A percentile compares a stretch with the other conserved stretches of the same genome.
Evolutionary conservation across 2,113 vertebrate genomes (phyloP).

Genomic region (Salvator merianae): DNA sequence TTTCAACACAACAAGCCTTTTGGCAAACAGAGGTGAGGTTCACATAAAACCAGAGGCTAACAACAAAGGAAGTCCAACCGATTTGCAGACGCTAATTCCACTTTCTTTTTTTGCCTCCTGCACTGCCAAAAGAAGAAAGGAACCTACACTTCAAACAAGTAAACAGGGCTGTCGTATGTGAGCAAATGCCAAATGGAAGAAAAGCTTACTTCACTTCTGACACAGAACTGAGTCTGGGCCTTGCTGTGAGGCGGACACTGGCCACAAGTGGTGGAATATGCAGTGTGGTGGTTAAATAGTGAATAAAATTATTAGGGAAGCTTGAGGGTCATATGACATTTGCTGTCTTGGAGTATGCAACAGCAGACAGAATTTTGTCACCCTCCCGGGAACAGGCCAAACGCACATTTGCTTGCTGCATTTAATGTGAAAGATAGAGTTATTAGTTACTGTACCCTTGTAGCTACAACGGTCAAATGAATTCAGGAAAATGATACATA

Average conservation of each 20-base stretch:
- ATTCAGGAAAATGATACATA: not conserved
- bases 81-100: constrained; percentile 34
- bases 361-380: not conserved
- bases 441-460: not conserved
- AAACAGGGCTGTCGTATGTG: not conserved
- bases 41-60: constrained; percentile 34
- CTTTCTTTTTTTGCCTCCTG: constrained; percentile 17
- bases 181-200: constrained; percentile 8
- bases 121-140: constrained; percentile 27
- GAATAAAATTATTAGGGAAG: constrained; percentile 30
- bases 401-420: not conserved
- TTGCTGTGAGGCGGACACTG: constrained; percentile 39
- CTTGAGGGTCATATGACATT: not conserved
- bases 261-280: constrained; percentile 33
- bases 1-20: constrained; percentile 19
- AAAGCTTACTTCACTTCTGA: constrained; percentile 7
- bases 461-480: not conserved
- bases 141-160: not conserved
- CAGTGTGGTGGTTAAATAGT: constrained; percentile 33
- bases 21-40: constrained; percentile 22
- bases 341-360: not conserved
- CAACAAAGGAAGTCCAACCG: constrained; percentile 17
- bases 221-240: constrained; percentile 20
- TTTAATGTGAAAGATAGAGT: not conserved
- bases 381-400: not conserved